phyloP scores from a whole-genome alignment of 2,797 vertebrate species.

The Graptemys geographica region DNA sequence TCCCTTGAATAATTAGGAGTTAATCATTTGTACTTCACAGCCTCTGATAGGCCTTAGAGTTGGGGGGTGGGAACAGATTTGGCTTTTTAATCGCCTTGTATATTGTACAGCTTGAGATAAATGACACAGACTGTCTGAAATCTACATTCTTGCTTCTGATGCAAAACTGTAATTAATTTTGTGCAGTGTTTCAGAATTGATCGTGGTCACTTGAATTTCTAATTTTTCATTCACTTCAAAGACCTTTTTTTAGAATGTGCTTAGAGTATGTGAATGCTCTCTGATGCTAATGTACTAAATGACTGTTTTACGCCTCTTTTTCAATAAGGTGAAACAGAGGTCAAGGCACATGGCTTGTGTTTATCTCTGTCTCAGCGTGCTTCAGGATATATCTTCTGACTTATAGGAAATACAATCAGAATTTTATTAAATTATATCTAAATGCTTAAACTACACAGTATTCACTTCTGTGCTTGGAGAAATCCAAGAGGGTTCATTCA shows the following conservation, averaged over 20 bases:
- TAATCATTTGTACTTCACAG: conserved; percentile 90
- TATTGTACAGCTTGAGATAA: conserved; percentile 83
- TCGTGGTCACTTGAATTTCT: conserved; percentile 92
- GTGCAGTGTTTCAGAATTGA: conserved; percentile 96
- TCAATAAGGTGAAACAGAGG: conserved; percentile 85
- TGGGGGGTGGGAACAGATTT: conserved; percentile 84
- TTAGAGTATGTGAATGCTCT: conserved; percentile 59
- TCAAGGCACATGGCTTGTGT: conserved; percentile 74
- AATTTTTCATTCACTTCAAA: conserved; percentile 92
- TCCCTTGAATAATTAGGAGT: conserved; percentile 91
- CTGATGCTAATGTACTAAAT: conserved; percentile 65
- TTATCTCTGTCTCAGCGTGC: conserved; percentile 72
- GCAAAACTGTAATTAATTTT: conserved; percentile 97
- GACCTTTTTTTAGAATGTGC: conserved; percentile 71
- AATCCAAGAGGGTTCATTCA: conserved; percentile 74
- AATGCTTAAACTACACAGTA: conserved; percentile 45
- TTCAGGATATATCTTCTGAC: conserved; percentile 65
- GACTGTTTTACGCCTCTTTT: conserved; percentile 79
- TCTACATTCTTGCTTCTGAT: conserved; percentile 88
- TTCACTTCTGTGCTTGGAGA: conserved; percentile 50
- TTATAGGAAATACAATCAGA: conserved; percentile 73
- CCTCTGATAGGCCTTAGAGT: conserved; percentile 85
- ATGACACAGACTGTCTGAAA: conserved; percentile 86
- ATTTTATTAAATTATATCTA: conserved; percentile 75
- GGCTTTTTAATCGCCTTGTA: conserved; percentile 86